Evolutionary conservation across 2,888 invertebrate species (phyloP), one percentile per base, ranked within the genome.

Genomic region (Eurytoma californica): DNA sequence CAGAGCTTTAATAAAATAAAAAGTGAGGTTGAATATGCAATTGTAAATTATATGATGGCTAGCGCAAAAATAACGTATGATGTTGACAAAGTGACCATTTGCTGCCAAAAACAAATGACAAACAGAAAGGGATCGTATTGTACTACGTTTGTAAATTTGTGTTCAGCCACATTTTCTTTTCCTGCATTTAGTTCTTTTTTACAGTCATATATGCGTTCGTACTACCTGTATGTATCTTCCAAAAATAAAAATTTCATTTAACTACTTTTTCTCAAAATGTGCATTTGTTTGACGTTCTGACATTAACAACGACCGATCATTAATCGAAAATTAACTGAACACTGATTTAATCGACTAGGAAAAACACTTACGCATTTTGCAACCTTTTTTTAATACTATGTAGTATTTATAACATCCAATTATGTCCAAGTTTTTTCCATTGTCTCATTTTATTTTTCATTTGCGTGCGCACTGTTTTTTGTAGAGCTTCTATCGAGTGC

Each of bases 91-190:
- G 39, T 72, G 63, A 80, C 49, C 58, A 72, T 77, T 77, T 68
- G 68, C 80, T 80, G 80, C 77, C 82, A 84, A 84, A 39, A 39
- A 82, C 65, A 82, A 84, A 81, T 81, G 84, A 86, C 83, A 84
- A 63, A 39, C 39, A 12, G 39, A 86, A 61, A 70, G 30, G 60
- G 86, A 87, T 85, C 83, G 83, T 86, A 87, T 84, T 86, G 85
- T 86, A 88, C 87, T 88, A 88, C 83, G 88, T 89, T 88, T 89
- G 86, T 89, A 88, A 84, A 88, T 88, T 89, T 88, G 82, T 86
- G 85, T 88, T 88, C 85, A 84, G 83, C 79, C 77, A 83, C 80
- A 76, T 81, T 82, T 74, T 53, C 39, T 72, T 80, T 83, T 73
- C 83, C 82, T 82, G 84, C 83, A 84, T 84, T 83, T 81, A 84